Evolutionary conservation across 2,113 vertebrate genomes (phyloP).

Genomic region (Nymphicus hollandicus): DNA sequence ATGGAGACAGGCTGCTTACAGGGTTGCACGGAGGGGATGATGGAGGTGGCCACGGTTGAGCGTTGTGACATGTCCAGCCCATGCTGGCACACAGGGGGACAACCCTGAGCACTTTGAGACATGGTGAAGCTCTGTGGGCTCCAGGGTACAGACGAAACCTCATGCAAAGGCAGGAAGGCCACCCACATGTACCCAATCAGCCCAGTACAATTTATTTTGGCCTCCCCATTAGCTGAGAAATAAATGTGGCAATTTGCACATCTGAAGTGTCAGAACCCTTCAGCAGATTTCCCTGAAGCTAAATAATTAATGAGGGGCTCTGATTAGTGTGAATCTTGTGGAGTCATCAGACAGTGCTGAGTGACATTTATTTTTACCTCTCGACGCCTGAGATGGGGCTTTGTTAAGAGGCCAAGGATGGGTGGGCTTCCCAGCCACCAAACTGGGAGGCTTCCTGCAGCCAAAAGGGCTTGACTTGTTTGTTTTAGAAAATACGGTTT

Average conservation of each 20-base stretch:
- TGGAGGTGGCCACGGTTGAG: background rate
- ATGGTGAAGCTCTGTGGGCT: background rate
- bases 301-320: conserved; percentile 34
- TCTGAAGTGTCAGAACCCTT: background rate
- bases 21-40: fast-evolving
- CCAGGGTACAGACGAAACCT: background rate
- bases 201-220: background rate
- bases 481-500: background rate
- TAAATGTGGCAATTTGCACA: background rate
- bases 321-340: background rate
- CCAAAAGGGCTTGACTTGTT: background rate
- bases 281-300: background rate
- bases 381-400: background rate
- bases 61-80: background rate
- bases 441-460: background rate
- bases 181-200: background rate
- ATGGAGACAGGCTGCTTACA: background rate
- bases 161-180: background rate
- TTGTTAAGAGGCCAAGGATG: background rate
- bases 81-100: background rate
- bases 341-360: background rate
- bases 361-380: conserved; percentile 1
- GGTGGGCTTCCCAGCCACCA: background rate
- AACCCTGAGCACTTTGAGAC: background rate
- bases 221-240: background rate